Conservation (phyloP, 2,797 vertebrate genomes). For the Sylvilagus floridanus region DNA sequence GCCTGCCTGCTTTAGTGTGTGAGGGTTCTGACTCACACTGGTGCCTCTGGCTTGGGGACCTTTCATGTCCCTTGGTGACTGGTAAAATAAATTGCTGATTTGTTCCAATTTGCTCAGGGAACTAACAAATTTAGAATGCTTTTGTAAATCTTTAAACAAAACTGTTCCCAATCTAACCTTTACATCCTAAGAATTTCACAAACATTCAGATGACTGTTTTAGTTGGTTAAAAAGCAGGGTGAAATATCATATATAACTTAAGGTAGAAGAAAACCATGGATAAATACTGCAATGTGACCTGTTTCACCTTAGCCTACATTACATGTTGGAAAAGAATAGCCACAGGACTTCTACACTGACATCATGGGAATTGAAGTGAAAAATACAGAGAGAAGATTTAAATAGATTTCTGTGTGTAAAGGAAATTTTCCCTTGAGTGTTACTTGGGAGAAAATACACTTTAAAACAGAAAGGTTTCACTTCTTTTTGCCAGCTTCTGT, state of each 20-base stretch:
- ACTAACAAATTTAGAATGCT: not conserved
- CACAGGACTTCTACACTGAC: not conserved
- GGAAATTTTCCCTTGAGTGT: conserved; percentile 13
- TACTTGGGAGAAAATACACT: conserved; percentile 12
- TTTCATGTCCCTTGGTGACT: conserved; percentile 20
- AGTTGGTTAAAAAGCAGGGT: conserved; percentile 15
- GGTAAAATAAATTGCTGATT: not conserved
- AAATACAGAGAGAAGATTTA: conserved; percentile 28
- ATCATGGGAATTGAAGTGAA: conserved; percentile 23
- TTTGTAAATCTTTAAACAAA: conserved; percentile 55
- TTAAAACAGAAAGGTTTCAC: conserved; percentile 46
- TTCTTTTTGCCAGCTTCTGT: conserved; percentile 43
- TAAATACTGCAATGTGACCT: conserved; percentile 9
- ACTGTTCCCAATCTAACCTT: conserved; percentile 34
- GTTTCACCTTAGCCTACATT: not conserved
- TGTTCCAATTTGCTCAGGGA: not conserved
- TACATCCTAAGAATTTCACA: conserved; percentile 56
- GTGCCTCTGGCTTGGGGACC: not conserved
- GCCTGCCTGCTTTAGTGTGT: not conserved
- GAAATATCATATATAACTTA: conserved; percentile 64
- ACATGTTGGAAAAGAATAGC: conserved; percentile 49
- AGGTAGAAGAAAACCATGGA: not conserved
- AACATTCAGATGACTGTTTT: conserved; percentile 33
- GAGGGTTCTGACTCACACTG: not conserved
- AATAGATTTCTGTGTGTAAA: conserved; percentile 21